Evolutionary conservation across 2,888 invertebrate genomes (phyloP), one percentile per base, ranked within the genome.

Genomic region (Aelia acuminata): DNA sequence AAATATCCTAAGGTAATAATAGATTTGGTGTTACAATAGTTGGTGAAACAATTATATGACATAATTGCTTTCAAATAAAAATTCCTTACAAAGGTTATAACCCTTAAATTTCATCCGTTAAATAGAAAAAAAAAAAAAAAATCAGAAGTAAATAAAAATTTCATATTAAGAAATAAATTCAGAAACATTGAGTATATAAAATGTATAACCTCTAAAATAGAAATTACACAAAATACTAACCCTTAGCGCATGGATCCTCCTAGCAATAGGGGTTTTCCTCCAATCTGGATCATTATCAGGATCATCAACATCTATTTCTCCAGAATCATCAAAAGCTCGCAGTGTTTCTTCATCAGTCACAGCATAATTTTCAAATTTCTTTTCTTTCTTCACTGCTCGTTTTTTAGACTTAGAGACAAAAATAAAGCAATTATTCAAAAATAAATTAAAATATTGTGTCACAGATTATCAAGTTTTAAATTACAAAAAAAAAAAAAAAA

Each of bases 211-310:
- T 53, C 22, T n/a, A n/a, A 53, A 53, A 53, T 11, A 53, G 53
- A 53, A 49, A 7, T 50, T 20, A 70, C 7, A 35, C 18, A 15
- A 35, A 43, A 80, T 80, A 43, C 80, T 80, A 80, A 92, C 92
- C 91, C 91, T 91, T 80, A 92, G 89, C 80, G 91, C 92, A 84
- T 91, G 91, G 84, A 93, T 91, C 84, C 92, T 93, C 90, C 93
- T 94, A 88, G 93, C 94, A 0, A 95, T 91, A 0, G 96, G 96
- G 2, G 96, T 96, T 63, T 94, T 94, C 53, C 92, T 92, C 96
- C 96, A 96, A 91, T 96, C 96, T 0, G 96, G 96, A 91, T 96
- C 96, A 8, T 92, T 92, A 49, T 92, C 91, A 0, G 91, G 86
- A 90, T 94, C 93, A 90, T 93, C 93, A 15, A 89, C 87, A 20